Evolutionary conservation across 2,113 vertebrate genomes (phyloP), one percentile per base, ranked within the genome.

Genomic region (Struthio camelus): DNA sequence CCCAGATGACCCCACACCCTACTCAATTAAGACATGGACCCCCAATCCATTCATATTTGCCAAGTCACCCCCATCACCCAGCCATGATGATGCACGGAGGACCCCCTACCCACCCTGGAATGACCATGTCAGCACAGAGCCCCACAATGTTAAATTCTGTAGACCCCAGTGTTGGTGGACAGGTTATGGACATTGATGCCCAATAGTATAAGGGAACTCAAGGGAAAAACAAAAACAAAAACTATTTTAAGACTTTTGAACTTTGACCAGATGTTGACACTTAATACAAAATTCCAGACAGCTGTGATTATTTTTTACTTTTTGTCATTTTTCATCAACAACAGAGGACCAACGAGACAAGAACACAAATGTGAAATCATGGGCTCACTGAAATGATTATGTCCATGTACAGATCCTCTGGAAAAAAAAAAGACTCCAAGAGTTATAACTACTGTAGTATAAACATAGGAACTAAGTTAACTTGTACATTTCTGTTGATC

Each of bases 371-470:
- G 99, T 99, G 99, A 99, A 99, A 97, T 98, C 98, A 99, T 99
- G 99, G 99, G 98, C 98, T 99, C 98, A 98, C 98, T 98, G 99
- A 98, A 98, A 98, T 97, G 98, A 98, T 98, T 97, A 98, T 98
- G 98, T 97, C 98, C 98, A 97, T 98, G 96, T 96, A 97, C 98
- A 98, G 98, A 98, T 98, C 98, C 98, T 98, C 98, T 98, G 97
- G 97, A 96, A 86, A 94, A 91, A 91, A 97, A 97, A 99, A 98
- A 99, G 99, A 99, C 99, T 99, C 99, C 98, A 99, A 99, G 99
- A 99, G 99, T 99, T 99, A 98, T 99, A 99, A 99, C 99, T 99
- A 99, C 99, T 99, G 99, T 99, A 99, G 99, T 99, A 99, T 99
- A 99, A 99, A 98, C 99, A 99, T 99, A 99, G 99, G 98, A 98